A percentile compares a stretch with the other conserved stretches of the same genome.
phyloP scores from a whole-genome alignment of 2,113 vertebrate species.

The Odocoileus hemionus region DNA sequence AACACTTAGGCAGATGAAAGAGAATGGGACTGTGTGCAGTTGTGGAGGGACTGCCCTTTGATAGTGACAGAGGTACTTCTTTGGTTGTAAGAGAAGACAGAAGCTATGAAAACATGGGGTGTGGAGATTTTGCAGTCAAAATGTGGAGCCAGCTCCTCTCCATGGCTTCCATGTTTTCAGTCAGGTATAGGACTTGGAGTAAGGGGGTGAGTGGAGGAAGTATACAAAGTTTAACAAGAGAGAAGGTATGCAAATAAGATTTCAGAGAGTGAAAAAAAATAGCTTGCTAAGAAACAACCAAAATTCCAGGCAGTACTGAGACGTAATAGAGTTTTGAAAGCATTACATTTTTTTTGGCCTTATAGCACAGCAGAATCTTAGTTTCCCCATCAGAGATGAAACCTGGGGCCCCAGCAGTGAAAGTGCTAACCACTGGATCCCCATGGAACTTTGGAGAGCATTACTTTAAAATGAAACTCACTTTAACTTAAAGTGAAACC shows the following conservation, averaged over 20 bases:
- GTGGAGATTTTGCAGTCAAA: background rate
- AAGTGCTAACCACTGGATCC: background rate
- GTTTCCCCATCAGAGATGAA: background rate
- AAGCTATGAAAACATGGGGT: background rate
- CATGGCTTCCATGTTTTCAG: background rate
- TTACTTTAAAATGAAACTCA: constrained; percentile 22
- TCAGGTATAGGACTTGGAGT: background rate
- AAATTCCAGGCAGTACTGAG: constrained; percentile 10
- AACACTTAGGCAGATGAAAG: background rate
- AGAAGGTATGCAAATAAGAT: background rate
- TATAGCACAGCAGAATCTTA: background rate
- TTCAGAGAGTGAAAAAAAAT: background rate
- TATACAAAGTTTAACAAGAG: background rate
- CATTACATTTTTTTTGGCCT: background rate
- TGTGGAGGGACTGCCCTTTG: background rate
- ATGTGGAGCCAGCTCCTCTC: background rate
- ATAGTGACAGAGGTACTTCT: background rate
- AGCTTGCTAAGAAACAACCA: background rate
- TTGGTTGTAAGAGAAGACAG: background rate
- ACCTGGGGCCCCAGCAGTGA: background rate
- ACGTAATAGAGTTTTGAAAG: background rate
- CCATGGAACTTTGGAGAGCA: background rate
- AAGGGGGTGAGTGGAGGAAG: background rate
- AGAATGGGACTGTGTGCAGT: background rate
- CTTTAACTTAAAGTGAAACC: constrained; percentile 24